A percentile compares a stretch with the other conserved stretches of the same genome.
These are phyloP conservation scores for Amphiprion clarkii DNA, from an alignment of 2,797 vertebrate genomes.

Conservation along the genomic window DNA sequence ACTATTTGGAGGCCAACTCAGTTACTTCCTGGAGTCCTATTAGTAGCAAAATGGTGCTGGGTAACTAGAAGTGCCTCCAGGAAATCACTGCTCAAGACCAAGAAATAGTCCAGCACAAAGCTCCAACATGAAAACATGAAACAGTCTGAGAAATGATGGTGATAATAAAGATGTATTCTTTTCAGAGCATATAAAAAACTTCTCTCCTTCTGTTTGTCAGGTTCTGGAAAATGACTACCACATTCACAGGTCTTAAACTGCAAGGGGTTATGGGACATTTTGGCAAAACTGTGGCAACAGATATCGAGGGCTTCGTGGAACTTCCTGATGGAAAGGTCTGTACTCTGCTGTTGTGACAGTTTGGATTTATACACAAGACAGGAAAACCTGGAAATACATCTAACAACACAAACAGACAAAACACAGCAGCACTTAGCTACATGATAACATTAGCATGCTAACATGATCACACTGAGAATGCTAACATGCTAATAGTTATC, in stretches of 20 bases:
- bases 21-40: neutral
- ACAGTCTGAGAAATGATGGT: no score
- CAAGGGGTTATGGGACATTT: slow-evolving; percentile 92
- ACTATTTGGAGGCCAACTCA: neutral
- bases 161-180: no score
- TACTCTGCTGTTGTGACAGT: neutral
- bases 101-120: neutral
- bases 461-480: neutral
- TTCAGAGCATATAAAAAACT: neutral
- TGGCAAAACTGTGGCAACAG: slow-evolving; percentile 90
- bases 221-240: slow-evolving; percentile 94
- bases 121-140: neutral
- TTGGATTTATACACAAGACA: neutral
- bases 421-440: neutral
- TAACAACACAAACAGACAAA: no score
- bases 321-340: slow-evolving; percentile 94
- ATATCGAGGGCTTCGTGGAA: slow-evolving; percentile 91
- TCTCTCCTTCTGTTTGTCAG: slow-evolving; percentile 70
- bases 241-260: slow-evolving; percentile 93
- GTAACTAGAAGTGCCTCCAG: neutral
- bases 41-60: neutral
- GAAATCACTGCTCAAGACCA: neutral
- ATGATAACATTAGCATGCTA: neutral
- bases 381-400: no score
- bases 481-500: neutral